A percentile compares a stretch with the other conserved stretches of the same genome.
phyloP scores from a whole-genome alignment of 2,113 vertebrate species.

The Nannospalax galili region DNA sequence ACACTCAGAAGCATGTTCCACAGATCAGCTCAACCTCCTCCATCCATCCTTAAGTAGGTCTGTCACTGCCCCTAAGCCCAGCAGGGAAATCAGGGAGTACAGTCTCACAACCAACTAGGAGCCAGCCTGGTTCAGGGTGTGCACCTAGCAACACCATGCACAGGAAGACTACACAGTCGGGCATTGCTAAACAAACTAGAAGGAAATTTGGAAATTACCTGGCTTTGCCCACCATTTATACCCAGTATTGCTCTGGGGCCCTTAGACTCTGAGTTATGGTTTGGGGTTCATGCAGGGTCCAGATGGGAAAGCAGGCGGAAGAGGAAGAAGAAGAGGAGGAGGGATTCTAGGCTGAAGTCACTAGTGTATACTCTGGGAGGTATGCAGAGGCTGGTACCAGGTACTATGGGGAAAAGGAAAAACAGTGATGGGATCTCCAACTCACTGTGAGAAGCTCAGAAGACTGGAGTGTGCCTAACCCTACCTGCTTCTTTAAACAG shows the following conservation, averaged over 20 bases:
- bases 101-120: neutral
- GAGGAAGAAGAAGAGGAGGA: neutral
- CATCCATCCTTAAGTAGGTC: neutral
- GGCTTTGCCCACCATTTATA: neutral
- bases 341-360: neutral
- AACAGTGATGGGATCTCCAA: neutral
- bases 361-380: neutral
- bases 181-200: neutral
- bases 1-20: neutral
- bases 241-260: neutral
- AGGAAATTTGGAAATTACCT: no score
- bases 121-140: neutral
- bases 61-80: rapidly evolving
- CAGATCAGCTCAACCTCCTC: neutral
- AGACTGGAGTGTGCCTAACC: neutral
- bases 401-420: neutral
- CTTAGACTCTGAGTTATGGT: neutral
- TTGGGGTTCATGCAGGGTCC: neutral
- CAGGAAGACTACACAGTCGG: rapidly evolving
- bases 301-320: neutral
- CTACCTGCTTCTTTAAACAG: no score
- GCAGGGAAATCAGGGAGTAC: neutral
- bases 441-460: no score
- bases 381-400: neutral
- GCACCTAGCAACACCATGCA: rapidly evolving